Conservation (phyloP, 2,113 vertebrate species). For the Ceyx melanurus region DNA sequence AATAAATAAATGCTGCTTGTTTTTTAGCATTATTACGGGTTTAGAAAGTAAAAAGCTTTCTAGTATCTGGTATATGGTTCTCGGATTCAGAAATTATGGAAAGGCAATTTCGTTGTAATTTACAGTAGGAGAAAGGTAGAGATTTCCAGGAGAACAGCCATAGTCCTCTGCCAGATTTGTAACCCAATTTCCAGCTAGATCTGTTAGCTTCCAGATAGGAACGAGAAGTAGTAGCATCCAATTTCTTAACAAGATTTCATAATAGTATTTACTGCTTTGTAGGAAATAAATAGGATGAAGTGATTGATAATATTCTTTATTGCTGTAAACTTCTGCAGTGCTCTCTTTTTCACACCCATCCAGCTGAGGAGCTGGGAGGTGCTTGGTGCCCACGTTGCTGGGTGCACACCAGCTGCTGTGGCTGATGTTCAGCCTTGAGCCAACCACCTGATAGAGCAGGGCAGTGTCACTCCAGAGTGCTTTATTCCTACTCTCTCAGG, state of each 20-base stretch:
- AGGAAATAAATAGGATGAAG: not conserved
- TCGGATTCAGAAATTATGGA: not conserved
- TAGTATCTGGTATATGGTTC: not conserved
- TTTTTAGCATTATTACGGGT: not conserved
- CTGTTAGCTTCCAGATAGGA: not conserved
- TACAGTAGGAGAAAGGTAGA: not conserved
- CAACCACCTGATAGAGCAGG: conserved; percentile 23
- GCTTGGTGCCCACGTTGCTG: not conserved
- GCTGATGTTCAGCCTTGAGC: conserved; percentile 35
- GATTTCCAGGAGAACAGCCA: not conserved
- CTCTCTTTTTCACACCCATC: not conserved
- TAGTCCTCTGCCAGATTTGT: not conserved
- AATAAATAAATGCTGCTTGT: accelerated
- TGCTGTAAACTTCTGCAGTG: not conserved
- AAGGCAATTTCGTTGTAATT: not conserved
- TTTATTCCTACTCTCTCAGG: conserved; percentile 22
- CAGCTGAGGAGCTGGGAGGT: not conserved
- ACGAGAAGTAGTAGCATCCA: not conserved
- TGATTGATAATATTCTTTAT: not conserved
- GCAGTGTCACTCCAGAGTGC: not conserved
- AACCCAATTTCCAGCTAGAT: not conserved
- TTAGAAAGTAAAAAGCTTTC: not conserved
- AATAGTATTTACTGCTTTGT: not conserved
- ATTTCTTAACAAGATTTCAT: not conserved
- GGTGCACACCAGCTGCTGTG: not conserved